Conservation (phyloP, 2,113 vertebrate species). For the Sebastes schlegelii region DNA sequence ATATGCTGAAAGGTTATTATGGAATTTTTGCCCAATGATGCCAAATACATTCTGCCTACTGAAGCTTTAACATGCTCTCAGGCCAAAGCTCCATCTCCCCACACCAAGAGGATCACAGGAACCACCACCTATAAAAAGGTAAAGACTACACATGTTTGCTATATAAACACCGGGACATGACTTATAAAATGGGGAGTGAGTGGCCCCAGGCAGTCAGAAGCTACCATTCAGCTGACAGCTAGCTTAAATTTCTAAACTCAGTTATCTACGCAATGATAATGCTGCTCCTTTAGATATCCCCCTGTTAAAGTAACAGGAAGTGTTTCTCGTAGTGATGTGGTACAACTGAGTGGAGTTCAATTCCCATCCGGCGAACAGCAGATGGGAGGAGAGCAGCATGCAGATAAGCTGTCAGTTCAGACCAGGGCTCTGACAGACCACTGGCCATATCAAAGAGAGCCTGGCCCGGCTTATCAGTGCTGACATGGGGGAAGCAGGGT, state of each 20-base stretch:
- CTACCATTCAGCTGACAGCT: not conserved
- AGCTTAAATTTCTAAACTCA: slow-evolving; percentile 25
- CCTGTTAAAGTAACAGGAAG: slow-evolving; percentile 45
- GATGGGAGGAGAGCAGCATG: slow-evolving; percentile 71
- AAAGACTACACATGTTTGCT: too few species aligned
- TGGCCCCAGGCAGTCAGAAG: too few species aligned
- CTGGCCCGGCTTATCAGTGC: slow-evolving; percentile 83
- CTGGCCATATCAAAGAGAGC: slow-evolving; percentile 81
- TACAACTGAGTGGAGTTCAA: slow-evolving; percentile 49
- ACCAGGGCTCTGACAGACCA: slow-evolving; percentile 80
- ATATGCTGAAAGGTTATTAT: too few species aligned
- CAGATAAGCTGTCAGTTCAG: slow-evolving; percentile 81
- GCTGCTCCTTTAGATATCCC: slow-evolving; percentile 21
- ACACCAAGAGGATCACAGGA: too few species aligned
- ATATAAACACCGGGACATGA: too few species aligned
- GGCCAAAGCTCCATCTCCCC: too few species aligned
- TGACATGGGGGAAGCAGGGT: slow-evolving; percentile 79
- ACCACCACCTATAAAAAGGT: too few species aligned
- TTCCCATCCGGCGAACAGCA: slow-evolving; percentile 57
- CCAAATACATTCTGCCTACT: too few species aligned
- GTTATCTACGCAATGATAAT: slow-evolving; percentile 34
- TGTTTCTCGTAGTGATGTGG: slow-evolving; percentile 32
- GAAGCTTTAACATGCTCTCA: too few species aligned
- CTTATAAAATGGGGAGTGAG: too few species aligned
- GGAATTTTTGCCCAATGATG: too few species aligned